Conservation (phyloP, 2,113 vertebrate species). For the Gila orcuttii region DNA sequence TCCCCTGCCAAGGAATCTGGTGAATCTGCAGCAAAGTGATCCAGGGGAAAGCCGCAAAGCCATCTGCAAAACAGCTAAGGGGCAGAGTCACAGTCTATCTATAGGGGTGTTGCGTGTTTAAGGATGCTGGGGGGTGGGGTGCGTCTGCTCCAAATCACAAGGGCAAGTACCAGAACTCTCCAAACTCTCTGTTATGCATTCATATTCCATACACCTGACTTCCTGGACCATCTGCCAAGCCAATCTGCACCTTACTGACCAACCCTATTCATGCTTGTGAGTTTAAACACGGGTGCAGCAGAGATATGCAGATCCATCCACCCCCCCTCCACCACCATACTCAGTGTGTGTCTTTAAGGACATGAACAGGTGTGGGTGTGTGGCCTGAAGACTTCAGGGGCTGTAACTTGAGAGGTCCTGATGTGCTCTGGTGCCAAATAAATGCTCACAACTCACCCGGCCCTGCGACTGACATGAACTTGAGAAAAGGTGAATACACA, state of each 20-base stretch:
- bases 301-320: neutral
- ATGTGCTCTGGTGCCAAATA: constrained; percentile 73
- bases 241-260: neutral
- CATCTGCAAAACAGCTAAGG: constrained; percentile 81
- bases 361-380: constrained; percentile 65
- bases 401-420: constrained; percentile 76
- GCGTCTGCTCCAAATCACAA: constrained; percentile 58
- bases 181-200: constrained; percentile 54
- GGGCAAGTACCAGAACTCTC: constrained; percentile 67
- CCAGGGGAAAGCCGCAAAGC: constrained; percentile 70
- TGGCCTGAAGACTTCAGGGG: constrained; percentile 61
- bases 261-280: constrained; percentile 59
- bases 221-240: constrained; percentile 51
- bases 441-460: constrained; percentile 66
- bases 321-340: constrained; percentile 20
- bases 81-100: constrained; percentile 80
- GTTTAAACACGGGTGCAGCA: constrained; percentile 48
- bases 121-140: constrained; percentile 59
- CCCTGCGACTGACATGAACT: constrained; percentile 75
- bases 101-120: constrained; percentile 71
- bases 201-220: constrained; percentile 45
- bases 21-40: constrained; percentile 77
- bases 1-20: constrained; percentile 71
- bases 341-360: constrained; percentile 47
- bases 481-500: constrained; percentile 78